Percentiles rank a stretch among this genome's conserved stretches.
These are phyloP conservation scores for Aratinga solstitialis DNA, from an alignment of 2,797 vertebrate species.

Conservation along the genomic window DNA sequence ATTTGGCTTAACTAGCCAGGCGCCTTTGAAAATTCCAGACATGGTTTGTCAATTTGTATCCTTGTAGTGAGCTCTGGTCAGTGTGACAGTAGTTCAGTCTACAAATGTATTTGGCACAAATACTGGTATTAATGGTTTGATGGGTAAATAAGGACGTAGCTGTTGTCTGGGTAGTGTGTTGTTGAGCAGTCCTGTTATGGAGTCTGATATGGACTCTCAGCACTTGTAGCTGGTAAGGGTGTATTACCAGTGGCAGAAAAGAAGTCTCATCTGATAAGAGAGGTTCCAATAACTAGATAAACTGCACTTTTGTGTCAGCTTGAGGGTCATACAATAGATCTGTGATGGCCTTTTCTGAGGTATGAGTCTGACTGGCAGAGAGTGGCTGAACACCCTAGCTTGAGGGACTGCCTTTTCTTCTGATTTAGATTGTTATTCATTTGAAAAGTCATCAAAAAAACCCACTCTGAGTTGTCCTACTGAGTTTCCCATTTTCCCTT, in stretches of 20 bases:
- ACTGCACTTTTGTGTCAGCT: neutral
- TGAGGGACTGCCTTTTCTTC: neutral
- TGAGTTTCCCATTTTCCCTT: constrained; percentile 2
- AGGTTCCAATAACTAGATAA: neutral
- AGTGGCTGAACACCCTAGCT: neutral
- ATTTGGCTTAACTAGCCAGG: neutral
- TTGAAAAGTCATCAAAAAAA: neutral
- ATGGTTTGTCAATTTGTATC: neutral
- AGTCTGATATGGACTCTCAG: neutral
- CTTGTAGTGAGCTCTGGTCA: neutral
- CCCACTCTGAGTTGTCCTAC: neutral
- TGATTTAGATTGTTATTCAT: neutral
- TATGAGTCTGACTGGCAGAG: neutral
- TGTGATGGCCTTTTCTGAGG: neutral
- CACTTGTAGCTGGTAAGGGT: neutral
- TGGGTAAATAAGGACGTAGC: neutral
- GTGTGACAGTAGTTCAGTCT: neutral
- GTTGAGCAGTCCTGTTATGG: neutral
- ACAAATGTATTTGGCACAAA: neutral
- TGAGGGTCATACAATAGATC: neutral
- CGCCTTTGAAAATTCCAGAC: neutral
- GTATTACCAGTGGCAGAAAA: neutral
- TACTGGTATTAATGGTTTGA: neutral
- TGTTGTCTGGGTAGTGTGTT: neutral
- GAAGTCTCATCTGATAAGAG: neutral